Base-by-base conservation (phyloP, 2,113 vertebrate species). In the Syrmaticus mikado region DNA sequence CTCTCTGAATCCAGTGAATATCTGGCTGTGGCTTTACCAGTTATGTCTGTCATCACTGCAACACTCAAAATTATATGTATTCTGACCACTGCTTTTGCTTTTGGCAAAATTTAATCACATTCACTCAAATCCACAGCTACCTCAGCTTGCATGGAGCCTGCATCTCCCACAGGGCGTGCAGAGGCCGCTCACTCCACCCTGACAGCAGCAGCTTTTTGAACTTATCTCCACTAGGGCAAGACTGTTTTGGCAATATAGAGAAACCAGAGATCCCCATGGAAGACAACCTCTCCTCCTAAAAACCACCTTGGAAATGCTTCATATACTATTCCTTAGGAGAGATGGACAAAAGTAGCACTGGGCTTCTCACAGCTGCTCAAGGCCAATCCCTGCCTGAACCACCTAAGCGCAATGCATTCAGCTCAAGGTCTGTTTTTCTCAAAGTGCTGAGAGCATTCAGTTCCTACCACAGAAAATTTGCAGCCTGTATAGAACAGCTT, bases 101-200 rank as follows among this genome's bases (percentile, higher is more conserved):
- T 85, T 14, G 77, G 82, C 78, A 90, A 93, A 48, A n/a, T 78
- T 84, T 73, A 75, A 66, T 75, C 64, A 65, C 50, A 18, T 38
- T 82, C 60, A 58, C 32, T 87, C 57, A 73, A 62, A 65, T 71
- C 66, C 28, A 25, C 48, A 36, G 67, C 43, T 90, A 74, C 72
- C 93, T 88, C 94, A 89, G 85, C 91, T 76, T 74, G 73, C 17
- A 41, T 30, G 30, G n/a, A 57, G 30, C 91, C 67, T 62, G 75
- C 50, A 46, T 22, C 79, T 71, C 81, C 30, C 46, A 53, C 15
- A 22, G 16, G 12, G 58, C 0, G 0, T 79, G 57, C 11, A 18
- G 62, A 72, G 40, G 43, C 43, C 2, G 8, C 20, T 79, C 58
- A 64, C 19, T 45, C 12, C 24, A 36, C 20, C 18, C 40, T 34